Evolutionary conservation across 2,888 invertebrate genomes (phyloP).

Genomic region (Amblyjoppa fuscipennis): DNA sequence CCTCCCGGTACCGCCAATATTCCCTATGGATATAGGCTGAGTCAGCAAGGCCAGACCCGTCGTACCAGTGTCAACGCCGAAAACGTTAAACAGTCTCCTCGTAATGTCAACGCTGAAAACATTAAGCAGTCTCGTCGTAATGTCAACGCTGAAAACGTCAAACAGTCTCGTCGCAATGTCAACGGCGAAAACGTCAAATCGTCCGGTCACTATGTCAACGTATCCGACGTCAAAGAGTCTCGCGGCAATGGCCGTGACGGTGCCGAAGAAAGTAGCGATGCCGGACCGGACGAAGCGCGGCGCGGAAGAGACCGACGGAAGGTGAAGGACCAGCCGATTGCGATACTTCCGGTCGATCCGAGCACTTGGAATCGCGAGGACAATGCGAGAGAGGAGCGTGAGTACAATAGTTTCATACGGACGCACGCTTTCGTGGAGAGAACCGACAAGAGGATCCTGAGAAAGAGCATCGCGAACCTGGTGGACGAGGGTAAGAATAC

Average conservation of each 20-base stretch:
- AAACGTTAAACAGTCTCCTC: conserved; percentile 51
- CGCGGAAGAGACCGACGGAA: not conserved
- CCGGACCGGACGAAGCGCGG: not conserved
- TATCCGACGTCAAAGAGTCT: not conserved
- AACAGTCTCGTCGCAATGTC: conserved; percentile 3
- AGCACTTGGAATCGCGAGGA: conserved; percentile 26
- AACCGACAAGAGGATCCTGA: conserved; percentile 71
- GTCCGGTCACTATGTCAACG: conserved; percentile 9
- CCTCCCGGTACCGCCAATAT: conserved; percentile 75
- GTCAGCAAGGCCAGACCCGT: conserved; percentile 65
- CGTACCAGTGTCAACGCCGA: conserved; percentile 7
- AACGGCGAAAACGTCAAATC: not conserved
- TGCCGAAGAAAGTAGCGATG: conserved; percentile 25
- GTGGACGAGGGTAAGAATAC: conserved; percentile 73
- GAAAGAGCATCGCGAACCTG: conserved; percentile 69
- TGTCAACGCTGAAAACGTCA: not conserved
- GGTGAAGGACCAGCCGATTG: conserved; percentile 26
- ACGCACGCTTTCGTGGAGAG: conserved; percentile 72
- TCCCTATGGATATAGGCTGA: conserved; percentile 74
- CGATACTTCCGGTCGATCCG: conserved; percentile 55
- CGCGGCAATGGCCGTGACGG: conserved; percentile 16
- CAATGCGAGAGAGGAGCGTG: conserved; percentile 58
- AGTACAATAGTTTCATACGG: conserved; percentile 69
- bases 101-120: conserved; percentile 6
- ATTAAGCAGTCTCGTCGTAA: conserved; percentile 46